These are phyloP conservation scores for Cynopterus sphinx DNA, from an alignment of 2,797 vertebrate genomes.

Conservation along the genomic window DNA sequence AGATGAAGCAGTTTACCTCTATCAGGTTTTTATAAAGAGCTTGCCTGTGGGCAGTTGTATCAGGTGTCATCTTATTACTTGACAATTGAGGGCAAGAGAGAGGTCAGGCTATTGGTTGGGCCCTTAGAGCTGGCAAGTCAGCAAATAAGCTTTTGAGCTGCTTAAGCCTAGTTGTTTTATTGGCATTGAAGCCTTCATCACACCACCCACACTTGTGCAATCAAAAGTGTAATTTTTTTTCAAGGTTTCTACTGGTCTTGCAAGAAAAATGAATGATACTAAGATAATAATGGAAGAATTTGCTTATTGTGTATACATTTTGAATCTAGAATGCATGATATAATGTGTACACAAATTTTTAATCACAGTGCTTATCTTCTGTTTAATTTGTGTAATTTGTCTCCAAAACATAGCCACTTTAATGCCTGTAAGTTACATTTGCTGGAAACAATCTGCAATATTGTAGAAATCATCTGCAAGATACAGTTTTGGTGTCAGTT, in stretches of 20 bases:
- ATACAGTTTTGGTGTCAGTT: not conserved
- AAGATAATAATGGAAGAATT: not conserved
- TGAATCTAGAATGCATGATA: not conserved
- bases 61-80: conserved; percentile 20
- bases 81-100: not conserved
- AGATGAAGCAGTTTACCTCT: not conserved
- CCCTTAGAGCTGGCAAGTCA: not conserved
- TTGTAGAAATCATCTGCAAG: not conserved
- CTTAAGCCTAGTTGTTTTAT: not conserved
- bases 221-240: conserved; percentile 1
- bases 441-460: not conserved
- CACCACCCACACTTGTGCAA: not conserved
- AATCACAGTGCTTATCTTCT: not conserved
- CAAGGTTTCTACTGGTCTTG: not conserved
- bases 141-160: not conserved
- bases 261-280: not conserved
- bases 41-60: not conserved
- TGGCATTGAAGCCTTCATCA: not conserved
- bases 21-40: conserved; percentile 34
- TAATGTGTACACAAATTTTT: not conserved
- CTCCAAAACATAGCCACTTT: not conserved
- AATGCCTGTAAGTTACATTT: not conserved
- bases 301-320: not conserved
- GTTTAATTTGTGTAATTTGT: not conserved
- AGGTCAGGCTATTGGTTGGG: conserved; percentile 24